These are phyloP conservation scores for Thryonomys swinderianus DNA, from an alignment of 2,113 vertebrate species.

Conservation along the genomic window DNA sequence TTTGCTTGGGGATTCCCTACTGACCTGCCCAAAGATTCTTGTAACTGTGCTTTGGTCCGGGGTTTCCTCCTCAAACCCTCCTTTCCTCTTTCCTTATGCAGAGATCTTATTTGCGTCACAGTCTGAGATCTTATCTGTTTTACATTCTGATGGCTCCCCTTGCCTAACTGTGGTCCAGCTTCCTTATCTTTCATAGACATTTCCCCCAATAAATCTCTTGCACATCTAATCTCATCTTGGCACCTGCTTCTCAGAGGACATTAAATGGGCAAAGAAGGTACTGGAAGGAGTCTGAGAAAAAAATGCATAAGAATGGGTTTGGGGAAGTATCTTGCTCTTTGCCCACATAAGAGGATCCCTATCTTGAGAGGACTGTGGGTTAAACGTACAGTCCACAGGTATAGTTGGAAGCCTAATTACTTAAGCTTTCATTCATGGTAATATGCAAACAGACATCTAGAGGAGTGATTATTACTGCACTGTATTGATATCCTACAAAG, in stretches of 20 bases:
- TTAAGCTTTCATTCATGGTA: background rate
- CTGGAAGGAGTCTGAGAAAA: conserved; percentile 1
- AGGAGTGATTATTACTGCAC: background rate
- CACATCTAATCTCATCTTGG: background rate
- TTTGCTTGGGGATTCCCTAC: background rate
- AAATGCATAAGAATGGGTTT: background rate
- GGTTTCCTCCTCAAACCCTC: background rate
- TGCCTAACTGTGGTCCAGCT: background rate
- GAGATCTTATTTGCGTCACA: background rate
- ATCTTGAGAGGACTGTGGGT: background rate
- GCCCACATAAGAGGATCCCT: background rate
- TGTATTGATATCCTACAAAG: background rate
- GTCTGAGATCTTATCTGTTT: background rate
- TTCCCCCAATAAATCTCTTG: background rate
- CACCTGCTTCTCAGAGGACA: background rate
- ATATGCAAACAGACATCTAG: background rate
- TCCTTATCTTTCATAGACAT: background rate
- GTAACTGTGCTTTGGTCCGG: background rate
- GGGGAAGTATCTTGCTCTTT: background rate
- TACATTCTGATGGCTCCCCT: background rate
- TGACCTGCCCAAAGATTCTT: background rate
- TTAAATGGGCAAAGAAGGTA: background rate
- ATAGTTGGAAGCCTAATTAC: background rate
- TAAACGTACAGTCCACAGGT: background rate
- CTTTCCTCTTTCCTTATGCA: background rate